Evolutionary conservation across 2,113 vertebrate species (phyloP).

Genomic region (Anser cygnoides): DNA sequence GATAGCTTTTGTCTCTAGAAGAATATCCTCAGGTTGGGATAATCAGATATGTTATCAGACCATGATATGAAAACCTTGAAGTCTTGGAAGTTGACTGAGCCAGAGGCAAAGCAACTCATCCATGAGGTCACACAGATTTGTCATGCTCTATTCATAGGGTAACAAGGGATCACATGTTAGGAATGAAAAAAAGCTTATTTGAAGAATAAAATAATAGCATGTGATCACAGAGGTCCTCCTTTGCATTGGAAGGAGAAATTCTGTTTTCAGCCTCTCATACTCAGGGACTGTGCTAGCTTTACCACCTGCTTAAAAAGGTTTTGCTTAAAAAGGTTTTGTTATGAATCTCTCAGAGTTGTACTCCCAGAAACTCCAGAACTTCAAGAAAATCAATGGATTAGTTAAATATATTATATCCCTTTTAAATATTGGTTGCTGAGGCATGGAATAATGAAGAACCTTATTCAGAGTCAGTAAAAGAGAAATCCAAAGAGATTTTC

Average conservation of each 20-base stretch:
- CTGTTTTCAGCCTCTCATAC: neutral
- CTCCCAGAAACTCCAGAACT: neutral
- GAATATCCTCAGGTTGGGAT: neutral
- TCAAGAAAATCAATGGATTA: neutral
- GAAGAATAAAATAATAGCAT: constrained; percentile 14
- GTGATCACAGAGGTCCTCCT: constrained; percentile 23
- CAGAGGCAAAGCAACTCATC: constrained; percentile 4
- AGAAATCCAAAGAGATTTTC: neutral
- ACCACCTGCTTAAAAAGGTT: neutral
- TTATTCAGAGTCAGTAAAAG: neutral
- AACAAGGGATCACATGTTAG: neutral
- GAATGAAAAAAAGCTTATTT: constrained; percentile 14
- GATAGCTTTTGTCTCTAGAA: constrained; percentile 20
- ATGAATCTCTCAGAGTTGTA: neutral
- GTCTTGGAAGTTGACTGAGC: constrained; percentile 23
- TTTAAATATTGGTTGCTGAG: neutral
- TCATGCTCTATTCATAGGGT: neutral
- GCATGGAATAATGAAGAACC: neutral
- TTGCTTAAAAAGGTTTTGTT: neutral
- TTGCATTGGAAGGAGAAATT: neutral
- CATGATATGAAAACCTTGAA: neutral
- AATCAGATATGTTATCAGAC: neutral
- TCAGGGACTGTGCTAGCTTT: neutral
- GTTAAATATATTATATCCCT: neutral
- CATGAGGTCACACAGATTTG: neutral